These are phyloP conservation scores for Dicyrtoma fusca DNA, from an alignment of 2,888 invertebrate species.

Conservation along the genomic window DNA sequence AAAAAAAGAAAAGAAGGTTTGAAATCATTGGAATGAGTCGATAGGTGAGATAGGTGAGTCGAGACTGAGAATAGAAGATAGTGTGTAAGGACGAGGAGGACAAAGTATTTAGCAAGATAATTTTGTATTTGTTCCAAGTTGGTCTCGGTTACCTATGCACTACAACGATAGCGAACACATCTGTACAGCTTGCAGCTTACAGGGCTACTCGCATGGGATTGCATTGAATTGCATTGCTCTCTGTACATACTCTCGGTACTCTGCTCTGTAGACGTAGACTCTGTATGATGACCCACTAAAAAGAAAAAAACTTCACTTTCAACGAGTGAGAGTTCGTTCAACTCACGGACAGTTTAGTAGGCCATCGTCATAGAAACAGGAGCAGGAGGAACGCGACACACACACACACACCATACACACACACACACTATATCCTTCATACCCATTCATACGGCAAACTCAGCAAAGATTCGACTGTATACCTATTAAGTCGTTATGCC, in stretches of 20 bases:
- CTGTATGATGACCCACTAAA: constrained; percentile 20
- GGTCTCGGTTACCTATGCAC: too few species aligned
- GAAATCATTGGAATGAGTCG: too few species aligned
- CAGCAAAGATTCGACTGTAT: too few species aligned
- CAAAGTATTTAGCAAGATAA: constrained; percentile 26
- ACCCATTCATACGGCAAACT: constrained; percentile 11
- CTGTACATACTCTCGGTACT: too few species aligned
- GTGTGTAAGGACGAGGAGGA: constrained; percentile 9
- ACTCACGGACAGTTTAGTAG: constrained; percentile 34
- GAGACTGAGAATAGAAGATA: background rate
- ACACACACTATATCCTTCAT: constrained; percentile 1
- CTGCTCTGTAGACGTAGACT: too few species aligned
- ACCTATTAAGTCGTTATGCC: too few species aligned
- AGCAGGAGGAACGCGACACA: constrained; percentile 30
- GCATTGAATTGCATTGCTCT: too few species aligned
- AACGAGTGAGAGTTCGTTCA: constrained; percentile 37
- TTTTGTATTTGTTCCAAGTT: background rate
- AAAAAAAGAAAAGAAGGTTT: background rate
- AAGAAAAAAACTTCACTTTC: constrained; percentile 35
- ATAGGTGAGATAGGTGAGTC: background rate
- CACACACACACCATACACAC: constrained; percentile 24
- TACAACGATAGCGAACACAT: too few species aligned
- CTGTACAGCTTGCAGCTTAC: too few species aligned
- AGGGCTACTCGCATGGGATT: background rate
- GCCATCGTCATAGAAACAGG: constrained; percentile 34